phyloP scores from a whole-genome alignment of 2,113 vertebrate genomes.

The Ptilorrhoa leucosticta region DNA sequence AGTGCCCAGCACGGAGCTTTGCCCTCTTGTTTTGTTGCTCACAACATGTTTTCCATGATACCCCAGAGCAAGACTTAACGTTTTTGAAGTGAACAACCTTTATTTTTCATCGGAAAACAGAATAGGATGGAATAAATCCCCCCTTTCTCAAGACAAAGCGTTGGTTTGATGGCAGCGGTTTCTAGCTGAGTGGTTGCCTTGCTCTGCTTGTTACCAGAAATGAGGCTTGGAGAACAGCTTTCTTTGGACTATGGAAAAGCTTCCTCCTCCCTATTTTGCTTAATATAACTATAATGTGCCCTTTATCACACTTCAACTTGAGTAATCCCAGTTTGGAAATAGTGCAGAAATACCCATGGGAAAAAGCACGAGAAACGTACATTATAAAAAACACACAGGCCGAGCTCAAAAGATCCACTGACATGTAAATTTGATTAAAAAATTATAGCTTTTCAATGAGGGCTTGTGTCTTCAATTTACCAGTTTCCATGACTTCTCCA shows the following conservation, averaged over 20 bases:
- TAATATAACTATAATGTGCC: conserved; percentile 45
- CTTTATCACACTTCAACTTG: conserved; percentile 53
- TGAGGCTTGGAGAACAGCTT: background rate
- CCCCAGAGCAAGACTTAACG: background rate
- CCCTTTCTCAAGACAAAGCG: background rate
- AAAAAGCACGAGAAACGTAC: background rate
- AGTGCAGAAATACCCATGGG: background rate
- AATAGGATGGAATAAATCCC: background rate
- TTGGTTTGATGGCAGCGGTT: background rate
- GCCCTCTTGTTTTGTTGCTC: background rate
- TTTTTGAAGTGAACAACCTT: background rate
- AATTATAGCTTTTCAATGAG: conserved; percentile 33
- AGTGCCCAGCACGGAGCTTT: fast-evolving
- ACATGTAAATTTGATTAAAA: conserved; percentile 51
- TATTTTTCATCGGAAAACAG: background rate
- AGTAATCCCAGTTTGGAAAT: conserved; percentile 39
- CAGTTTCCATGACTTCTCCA: conserved; percentile 20
- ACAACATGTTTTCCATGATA: fast-evolving
- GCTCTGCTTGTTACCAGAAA: conserved; percentile 39
- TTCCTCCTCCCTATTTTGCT: conserved; percentile 19
- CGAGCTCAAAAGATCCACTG: conserved; percentile 24
- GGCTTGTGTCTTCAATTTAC: conserved; percentile 39
- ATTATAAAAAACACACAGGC: background rate
- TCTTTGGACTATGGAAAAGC: background rate
- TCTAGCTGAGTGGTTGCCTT: conserved; percentile 35